Evolutionary conservation across 2,797 vertebrate species (phyloP).

Genomic region (Diglossa cyanea): DNA sequence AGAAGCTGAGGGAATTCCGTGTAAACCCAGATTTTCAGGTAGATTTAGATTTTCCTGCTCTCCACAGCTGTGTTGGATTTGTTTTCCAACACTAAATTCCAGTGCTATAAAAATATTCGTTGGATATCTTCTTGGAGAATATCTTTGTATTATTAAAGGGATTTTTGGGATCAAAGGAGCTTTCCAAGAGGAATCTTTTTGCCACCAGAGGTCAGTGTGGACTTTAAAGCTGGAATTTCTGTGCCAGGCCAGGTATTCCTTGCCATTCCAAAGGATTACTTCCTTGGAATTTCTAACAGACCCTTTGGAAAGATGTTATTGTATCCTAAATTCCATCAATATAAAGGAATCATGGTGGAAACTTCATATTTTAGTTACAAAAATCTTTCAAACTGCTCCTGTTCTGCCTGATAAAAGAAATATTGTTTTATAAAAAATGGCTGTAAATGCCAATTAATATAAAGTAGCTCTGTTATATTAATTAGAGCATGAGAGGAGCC

Average conservation of each 20-base stretch:
- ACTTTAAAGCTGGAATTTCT: not conserved
- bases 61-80: not conserved
- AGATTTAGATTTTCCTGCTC: not conserved
- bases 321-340: not conserved
- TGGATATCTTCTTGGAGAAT: not conserved
- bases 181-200: not conserved
- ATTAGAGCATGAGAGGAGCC: not conserved
- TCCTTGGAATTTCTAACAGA: not conserved
- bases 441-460: not conserved
- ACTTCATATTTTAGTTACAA: not conserved
- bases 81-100: not conserved
- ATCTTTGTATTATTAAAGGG: not conserved
- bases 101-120: not conserved
- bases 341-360: not conserved
- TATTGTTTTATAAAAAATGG: rapidly evolving
- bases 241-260: not conserved
- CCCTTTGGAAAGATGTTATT: not conserved
- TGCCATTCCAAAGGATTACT: not conserved
- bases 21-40: not conserved
- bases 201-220: constrained; percentile 5
- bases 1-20: not conserved
- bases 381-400: not conserved
- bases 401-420: not conserved
- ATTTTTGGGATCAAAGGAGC: not conserved
- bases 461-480: not conserved